phyloP scores from a whole-genome alignment of 1,140 invertebrate genomes.

The Bradynema listronoti region DNA sequence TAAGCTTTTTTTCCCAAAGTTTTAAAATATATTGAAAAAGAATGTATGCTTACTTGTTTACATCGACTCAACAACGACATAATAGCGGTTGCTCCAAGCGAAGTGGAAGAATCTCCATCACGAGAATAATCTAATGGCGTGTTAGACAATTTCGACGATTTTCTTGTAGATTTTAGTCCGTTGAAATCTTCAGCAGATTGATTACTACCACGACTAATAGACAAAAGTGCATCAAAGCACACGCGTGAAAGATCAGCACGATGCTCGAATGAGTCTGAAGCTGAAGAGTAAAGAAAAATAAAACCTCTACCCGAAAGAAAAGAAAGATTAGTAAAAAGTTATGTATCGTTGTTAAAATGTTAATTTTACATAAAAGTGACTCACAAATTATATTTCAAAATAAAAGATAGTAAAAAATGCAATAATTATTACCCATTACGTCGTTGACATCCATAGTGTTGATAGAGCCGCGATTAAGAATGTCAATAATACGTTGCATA shows the following conservation, averaged over 20 bases:
- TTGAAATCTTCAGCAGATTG: slow-evolving; percentile 22
- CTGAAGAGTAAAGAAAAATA: slow-evolving; percentile 51
- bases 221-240: slow-evolving; percentile 56
- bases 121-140: neutral
- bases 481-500: slow-evolving; percentile 75
- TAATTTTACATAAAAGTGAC: too few relatives aligned
- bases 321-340: too few relatives aligned
- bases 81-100: slow-evolving; percentile 46
- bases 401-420: too few relatives aligned
- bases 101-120: slow-evolving; percentile 10
- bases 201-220: slow-evolving; percentile 41
- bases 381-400: too few relatives aligned
- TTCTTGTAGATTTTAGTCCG: slow-evolving; percentile 10
- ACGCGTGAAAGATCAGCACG: slow-evolving; percentile 52
- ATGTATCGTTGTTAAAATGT: too few relatives aligned
- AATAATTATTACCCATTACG: slow-evolving; percentile 52
- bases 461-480: slow-evolving; percentile 86
- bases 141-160: slow-evolving; percentile 8
- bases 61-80: slow-evolving; percentile 39
- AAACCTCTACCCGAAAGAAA: too few relatives aligned
- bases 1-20: neutral
- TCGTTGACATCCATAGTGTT: slow-evolving; percentile 59
- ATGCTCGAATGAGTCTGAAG: slow-evolving; percentile 56
- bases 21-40: too few relatives aligned
- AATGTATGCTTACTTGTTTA: slow-evolving; percentile 35